Percentiles rank a stretch among this genome's conserved stretches.
These are phyloP conservation scores for Thysanoteuthis rhombus DNA, from an alignment of 2,888 invertebrate species.

Conservation along the genomic window DNA sequence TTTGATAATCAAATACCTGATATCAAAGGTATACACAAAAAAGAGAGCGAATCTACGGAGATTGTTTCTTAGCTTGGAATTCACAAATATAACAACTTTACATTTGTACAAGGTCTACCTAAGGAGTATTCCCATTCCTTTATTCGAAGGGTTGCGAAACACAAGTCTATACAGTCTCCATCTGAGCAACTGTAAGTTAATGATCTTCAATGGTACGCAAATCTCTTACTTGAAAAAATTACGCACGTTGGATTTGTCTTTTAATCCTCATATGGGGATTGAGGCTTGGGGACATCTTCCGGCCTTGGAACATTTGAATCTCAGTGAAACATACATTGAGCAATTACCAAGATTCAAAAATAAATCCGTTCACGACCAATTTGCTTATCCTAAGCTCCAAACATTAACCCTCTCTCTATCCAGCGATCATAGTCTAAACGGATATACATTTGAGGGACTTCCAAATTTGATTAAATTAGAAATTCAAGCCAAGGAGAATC, in stretches of 20 bases:
- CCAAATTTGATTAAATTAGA: neutral
- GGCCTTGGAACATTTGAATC: neutral
- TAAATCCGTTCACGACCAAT: neutral
- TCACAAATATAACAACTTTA: neutral
- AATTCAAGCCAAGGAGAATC: neutral
- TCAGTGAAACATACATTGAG: neutral
- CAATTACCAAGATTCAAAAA: neutral
- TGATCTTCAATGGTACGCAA: neutral
- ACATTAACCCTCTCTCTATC: neutral
- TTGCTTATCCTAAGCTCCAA: neutral
- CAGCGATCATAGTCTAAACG: neutral
- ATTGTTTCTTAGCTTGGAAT: neutral
- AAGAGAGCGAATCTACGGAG: fast-evolving
- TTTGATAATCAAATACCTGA: neutral
- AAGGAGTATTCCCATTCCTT: fast-evolving
- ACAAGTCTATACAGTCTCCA: neutral
- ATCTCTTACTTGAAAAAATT: neutral
- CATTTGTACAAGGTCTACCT: neutral
- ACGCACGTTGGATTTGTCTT: neutral
- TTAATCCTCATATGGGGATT: neutral
- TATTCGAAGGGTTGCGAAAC: neutral
- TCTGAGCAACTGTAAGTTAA: neutral
- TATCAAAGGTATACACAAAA: too few species aligned
- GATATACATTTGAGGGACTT: neutral
- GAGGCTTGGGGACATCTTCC: neutral